Conservation (phyloP, 2,888 invertebrate species). For the Cremastinae sp. region DNA sequence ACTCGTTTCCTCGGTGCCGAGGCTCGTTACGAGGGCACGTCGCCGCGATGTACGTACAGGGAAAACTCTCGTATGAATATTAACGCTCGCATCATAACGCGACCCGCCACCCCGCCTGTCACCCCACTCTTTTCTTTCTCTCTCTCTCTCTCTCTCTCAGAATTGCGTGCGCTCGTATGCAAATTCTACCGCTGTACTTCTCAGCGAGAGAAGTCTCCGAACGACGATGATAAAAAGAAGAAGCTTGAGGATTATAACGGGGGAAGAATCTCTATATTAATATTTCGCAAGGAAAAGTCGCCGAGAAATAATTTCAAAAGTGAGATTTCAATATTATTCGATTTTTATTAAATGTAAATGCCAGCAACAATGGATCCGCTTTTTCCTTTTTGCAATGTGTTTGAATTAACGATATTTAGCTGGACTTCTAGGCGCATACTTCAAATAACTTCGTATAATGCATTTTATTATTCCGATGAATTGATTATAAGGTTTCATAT, state of each 20-base stretch:
- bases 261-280: slow-evolving; percentile 41
- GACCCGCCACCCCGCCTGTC: slow-evolving; percentile 45
- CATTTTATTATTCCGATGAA: too few species aligned
- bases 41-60: slow-evolving; percentile 46
- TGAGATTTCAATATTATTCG: too few species aligned
- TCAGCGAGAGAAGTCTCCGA: slow-evolving; percentile 45
- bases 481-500: too few species aligned
- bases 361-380: too few species aligned
- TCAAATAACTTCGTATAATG: too few species aligned
- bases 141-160: slow-evolving; percentile 49
- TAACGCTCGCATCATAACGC: slow-evolving; percentile 67
- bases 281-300: too few species aligned
- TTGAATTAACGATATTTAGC: too few species aligned
- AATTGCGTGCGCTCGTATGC: slow-evolving; percentile 68
- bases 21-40: slow-evolving; percentile 37
- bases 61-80: slow-evolving; percentile 73
- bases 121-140: too few species aligned
- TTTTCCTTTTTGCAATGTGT: too few species aligned
- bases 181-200: slow-evolving; percentile 60
- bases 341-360: too few species aligned
- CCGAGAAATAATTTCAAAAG: too few species aligned
- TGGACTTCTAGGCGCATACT: too few species aligned
- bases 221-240: not conserved
- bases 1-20: slow-evolving; percentile 54
- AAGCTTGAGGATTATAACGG: not conserved